Base-by-base conservation (phyloP, 2,888 invertebrate genomes). In the Listrodromus nycthemerus region DNA sequence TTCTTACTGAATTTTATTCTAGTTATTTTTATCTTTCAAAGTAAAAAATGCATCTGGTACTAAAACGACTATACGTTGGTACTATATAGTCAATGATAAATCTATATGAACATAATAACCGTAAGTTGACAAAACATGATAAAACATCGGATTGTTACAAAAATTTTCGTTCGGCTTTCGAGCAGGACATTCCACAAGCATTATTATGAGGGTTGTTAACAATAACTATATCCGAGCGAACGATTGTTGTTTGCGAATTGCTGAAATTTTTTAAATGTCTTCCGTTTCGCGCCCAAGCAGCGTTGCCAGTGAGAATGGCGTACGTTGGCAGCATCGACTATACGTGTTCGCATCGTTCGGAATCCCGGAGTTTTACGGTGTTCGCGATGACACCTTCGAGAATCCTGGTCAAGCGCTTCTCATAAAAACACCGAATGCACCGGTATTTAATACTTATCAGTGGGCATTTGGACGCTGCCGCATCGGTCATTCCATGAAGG, bases 331-430 rank as follows among this genome's bases (percentile, higher is more conserved):
- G 55, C 13, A 24, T 24, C 8, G 55, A 55, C 24, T 13, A 13
- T 21, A 3, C 5, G 13, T 24, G 55, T 4, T 24, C 21, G 24
- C 55, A 55, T 50, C 55, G 8, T 55, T 55, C 55, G 55, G 55
- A 55, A 55, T 55, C 55, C 55, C 55, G 24, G 55, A 55, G 55
- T 55, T 55, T 5, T 55, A 21, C 55, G 24, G 55, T 24, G 24
- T 21, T 24, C 21, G 8, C 19, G 24, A 24, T 24, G 24, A 55
- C 10, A 21, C 55, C 21, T 24, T 55, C 55, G 55, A 10, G 52
- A 24, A 13, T 55, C 3, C 55, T 55, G 24, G 24, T 21, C 41
- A 0, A 55, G 13, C 3, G 24, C 3, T 55, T 24, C 10, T 55
- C 21, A 19, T 24, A 24, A 16, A 4, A 24, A 4, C 55, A 8